These are phyloP conservation scores for Drosophila nebulosa DNA, from an alignment of 1,140 invertebrate species.

Conservation along the genomic window DNA sequence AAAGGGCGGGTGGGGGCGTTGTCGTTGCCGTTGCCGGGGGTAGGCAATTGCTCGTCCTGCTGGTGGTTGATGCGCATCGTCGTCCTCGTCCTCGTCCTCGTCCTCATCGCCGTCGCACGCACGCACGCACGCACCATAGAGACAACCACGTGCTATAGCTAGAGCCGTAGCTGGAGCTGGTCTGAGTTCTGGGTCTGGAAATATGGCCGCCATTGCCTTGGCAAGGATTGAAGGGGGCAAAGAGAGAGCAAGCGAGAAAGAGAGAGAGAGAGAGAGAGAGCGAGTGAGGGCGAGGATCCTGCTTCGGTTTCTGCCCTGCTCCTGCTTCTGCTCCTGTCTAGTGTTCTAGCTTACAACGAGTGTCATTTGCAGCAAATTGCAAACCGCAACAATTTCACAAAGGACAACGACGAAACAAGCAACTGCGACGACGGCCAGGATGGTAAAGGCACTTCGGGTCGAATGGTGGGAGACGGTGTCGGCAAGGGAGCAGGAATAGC, in stretches of 20 bases:
- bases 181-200: background rate
- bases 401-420: conserved; percentile 51
- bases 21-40: conserved; percentile 8
- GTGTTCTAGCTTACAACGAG: conserved; percentile 39
- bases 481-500: conserved; percentile 40
- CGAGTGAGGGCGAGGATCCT: conserved; percentile 1
- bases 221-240: background rate
- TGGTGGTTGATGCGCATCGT: conserved; percentile 66
- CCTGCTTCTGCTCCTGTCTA: conserved; percentile 19
- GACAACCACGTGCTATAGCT: conserved; percentile 18
- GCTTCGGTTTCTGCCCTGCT: conserved; percentile 14
- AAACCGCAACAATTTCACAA: conserved; percentile 80
- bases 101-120: conserved; percentile 41
- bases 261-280: background rate
- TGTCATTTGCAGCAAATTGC: conserved; percentile 80
- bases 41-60: conserved; percentile 46
- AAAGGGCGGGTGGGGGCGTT: background rate
- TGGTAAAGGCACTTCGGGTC: conserved; percentile 1
- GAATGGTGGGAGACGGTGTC: background rate
- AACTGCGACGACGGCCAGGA: conserved; percentile 7
- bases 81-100: conserved; percentile 32
- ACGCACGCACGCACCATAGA: conserved; percentile 46
- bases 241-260: too few species aligned
- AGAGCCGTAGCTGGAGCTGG: background rate
- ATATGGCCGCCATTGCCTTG: conserved; percentile 34